Evolutionary conservation across 2,797 vertebrate species (phyloP), one percentile per base, ranked within the genome.

Genomic region (Ara ararauna): DNA sequence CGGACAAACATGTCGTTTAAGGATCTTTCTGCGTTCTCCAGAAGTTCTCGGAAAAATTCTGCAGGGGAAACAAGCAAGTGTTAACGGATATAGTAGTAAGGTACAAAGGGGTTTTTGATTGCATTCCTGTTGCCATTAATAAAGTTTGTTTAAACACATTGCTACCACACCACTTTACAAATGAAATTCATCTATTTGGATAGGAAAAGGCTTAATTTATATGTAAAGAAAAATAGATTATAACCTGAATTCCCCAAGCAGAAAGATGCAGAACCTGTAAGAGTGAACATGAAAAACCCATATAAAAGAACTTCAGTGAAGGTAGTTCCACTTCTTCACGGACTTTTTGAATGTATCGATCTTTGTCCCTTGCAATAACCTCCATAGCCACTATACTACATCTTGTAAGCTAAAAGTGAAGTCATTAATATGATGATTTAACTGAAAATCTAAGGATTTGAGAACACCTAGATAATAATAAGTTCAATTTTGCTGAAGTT

Each of bases 1-100:
- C 98, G 98, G 44, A 99, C 98, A 87, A 99, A 99, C 99, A 99
- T 99, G 96, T 99, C 98, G 4, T 99, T 99, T 77, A 99, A 96
- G 50, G 99, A 99, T 70, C 98, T 98, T 94, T 99, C 99, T 0
- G 99, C 99, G 22, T 99, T 99, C 96, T 99, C 99, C 96, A 99
- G 98, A 32, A 99, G 98, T 94, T 99, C 99, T 96, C 99, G 97
- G 98, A 99, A 99, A 97, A 99, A 99, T 96, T 99, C 99, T 97
- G 94, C 38, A 85, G 54, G 86, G n/a, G 83, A 90, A 94, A 79
- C 45, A 93, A 87, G 66, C 42, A 83, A 53, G 16, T n/a, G 44
- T 73, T 74, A 44, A 42, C 0, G 1, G 66, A 18, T 12, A 40
- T 14, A 48, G 34, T 3, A n/a, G 47, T 21, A 54, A 83, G 34